Conservation (phyloP, 2,797 vertebrate species). For the Eurystomus glaucurus region DNA sequence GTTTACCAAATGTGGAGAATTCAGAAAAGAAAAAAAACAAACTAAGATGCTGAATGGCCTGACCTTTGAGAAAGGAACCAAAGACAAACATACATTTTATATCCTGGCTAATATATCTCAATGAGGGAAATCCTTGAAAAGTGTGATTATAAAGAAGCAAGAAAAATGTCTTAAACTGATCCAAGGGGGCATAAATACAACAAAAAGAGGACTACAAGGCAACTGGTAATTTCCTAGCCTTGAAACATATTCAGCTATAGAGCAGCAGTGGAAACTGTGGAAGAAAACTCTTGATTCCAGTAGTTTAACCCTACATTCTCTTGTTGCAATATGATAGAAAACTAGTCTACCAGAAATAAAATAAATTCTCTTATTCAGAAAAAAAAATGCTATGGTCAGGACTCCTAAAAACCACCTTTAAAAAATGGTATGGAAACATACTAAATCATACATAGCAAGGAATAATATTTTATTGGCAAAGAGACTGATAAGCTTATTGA, state of each 20-base stretch:
- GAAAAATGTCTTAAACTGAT: neutral
- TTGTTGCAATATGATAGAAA: neutral
- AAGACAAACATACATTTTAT: neutral
- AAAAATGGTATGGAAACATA: neutral
- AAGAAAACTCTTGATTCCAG: neutral
- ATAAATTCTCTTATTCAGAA: neutral
- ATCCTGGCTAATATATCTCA: neutral
- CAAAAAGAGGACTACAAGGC: neutral
- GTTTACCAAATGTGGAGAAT: neutral
- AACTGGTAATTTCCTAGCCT: neutral
- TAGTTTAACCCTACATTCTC: neutral
- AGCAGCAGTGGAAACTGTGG: neutral
- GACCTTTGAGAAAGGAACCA: neutral
- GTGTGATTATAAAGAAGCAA: neutral
- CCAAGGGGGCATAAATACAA: neutral
- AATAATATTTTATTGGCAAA: neutral
- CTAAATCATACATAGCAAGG: accelerated
- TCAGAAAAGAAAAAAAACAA: neutral
- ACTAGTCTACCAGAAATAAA: neutral
- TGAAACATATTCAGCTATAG: neutral
- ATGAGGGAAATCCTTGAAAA: neutral
- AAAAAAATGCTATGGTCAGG: neutral
- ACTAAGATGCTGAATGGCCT: neutral
- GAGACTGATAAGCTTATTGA: neutral
- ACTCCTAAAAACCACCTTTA: neutral